Evolutionary conservation across 2,888 invertebrate species (phyloP), one percentile per base, ranked within the genome.

Genomic region (Drosophila cognata): DNA sequence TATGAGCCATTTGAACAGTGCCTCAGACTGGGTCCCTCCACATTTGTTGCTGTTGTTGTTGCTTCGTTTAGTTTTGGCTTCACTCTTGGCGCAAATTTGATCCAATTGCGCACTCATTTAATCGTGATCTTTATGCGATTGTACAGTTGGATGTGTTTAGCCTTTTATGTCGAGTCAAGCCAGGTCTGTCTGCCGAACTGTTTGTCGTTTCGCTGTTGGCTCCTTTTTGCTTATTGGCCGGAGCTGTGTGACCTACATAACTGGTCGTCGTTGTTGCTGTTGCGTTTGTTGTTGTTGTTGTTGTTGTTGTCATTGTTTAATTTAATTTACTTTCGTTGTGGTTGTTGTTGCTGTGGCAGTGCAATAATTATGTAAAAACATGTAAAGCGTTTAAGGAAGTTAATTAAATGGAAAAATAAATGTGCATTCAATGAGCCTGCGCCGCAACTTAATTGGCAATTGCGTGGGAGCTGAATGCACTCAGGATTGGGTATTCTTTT

Each of bases 61-160:
- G 69, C 28, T 67, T 66, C 75, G 78, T 81, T 78, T 77, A 81
- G 74, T 81, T 80, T 81, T 61, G 81, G 83, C 71, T 80, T 71
- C 81, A 69, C 43, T 88, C 80, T 73, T 88, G 89, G 89, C 89
- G 91, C 91, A 91, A 91, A 90, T 90, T 90, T 91, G 91, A 91
- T 91, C 88, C 91, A 91, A 91, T 91, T 90, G 89, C 81, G 89
- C 90, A 88, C 80, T 90, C 90, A 88, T 88, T 91, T 91, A 88
- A 91, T 91, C 90, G 89, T 91, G 89, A 91, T 91, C 88, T 91
- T 89, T 91, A 91, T 91, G 90, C 89, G 90, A 85, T 76, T 77
- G 85, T 82, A 85, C 85, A 91, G 90, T 82, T 91, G 88, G 86
- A 88, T 87, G 90, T 90, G 88, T 82, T 90, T 90, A 90, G 91